These are phyloP conservation scores for Acanthopleura granulata DNA, from an alignment of 2,888 invertebrate species.

Conservation along the genomic window DNA sequence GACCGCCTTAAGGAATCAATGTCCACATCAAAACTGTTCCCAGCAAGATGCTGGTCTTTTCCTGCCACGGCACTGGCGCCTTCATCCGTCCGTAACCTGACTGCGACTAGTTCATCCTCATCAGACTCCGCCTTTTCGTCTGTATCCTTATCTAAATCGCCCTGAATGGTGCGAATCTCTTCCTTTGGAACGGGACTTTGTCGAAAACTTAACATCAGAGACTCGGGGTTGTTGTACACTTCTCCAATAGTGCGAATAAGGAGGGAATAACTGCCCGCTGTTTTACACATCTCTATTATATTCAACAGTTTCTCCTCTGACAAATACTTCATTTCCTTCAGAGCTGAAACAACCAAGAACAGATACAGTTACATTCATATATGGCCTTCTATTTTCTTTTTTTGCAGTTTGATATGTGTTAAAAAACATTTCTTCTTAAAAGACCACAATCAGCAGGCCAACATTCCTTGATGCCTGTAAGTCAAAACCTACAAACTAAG, in stretches of 20 bases:
- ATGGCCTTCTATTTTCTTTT: too few relatives aligned
- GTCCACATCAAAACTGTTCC: constrained; percentile 48
- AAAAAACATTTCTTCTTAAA: too few relatives aligned
- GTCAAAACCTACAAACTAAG: too few relatives aligned
- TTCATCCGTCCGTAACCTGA: neutral
- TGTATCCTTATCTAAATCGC: constrained; percentile 89
- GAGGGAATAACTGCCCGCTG: constrained; percentile 78
- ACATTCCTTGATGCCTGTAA: too few relatives aligned
- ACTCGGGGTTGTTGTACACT: constrained; percentile 80
- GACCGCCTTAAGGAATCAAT: constrained; percentile 77
- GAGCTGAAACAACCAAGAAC: constrained; percentile 21
- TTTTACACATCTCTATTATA: constrained; percentile 82
- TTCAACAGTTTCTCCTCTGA: constrained; percentile 83
- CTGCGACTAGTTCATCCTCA: constrained; percentile 20
- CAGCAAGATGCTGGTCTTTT: neutral
- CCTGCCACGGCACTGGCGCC: neutral
- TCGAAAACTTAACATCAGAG: constrained; percentile 82
- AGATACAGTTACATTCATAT: too few relatives aligned
- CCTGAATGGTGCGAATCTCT: constrained; percentile 80
- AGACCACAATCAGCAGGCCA: too few relatives aligned
- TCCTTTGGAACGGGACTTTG: constrained; percentile 73
- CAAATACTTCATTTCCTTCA: constrained; percentile 66
- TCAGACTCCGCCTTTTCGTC: constrained; percentile 73
- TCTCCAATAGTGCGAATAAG: constrained; percentile 83
- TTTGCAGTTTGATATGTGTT: too few relatives aligned